These are phyloP conservation scores for Trichogramma evanescens DNA, from an alignment of 2,888 invertebrate species.

Conservation along the genomic window DNA sequence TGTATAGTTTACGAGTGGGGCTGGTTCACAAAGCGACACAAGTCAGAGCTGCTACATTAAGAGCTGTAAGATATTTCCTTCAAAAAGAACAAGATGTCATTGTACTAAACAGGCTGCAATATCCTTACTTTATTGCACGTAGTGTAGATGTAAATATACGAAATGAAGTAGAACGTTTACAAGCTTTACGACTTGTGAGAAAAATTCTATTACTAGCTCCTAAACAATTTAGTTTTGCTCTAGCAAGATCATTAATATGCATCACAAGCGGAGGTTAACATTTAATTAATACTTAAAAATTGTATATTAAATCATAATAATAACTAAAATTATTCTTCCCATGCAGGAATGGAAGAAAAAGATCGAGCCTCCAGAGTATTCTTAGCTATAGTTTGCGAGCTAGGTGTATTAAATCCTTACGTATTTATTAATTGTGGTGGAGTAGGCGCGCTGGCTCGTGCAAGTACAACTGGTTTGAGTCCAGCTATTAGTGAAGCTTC, in stretches of 20 bases:
- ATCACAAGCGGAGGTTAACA: slow-evolving; percentile 65
- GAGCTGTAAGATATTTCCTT: slow-evolving; percentile 79
- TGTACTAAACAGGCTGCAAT: slow-evolving; percentile 70
- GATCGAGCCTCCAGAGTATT: slow-evolving; percentile 80
- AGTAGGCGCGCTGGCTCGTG: slow-evolving; percentile 73
- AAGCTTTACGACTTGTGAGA: slow-evolving; percentile 80
- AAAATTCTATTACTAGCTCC: slow-evolving; percentile 62
- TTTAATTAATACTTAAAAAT: slow-evolving; percentile 29
- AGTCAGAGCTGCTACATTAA: slow-evolving; percentile 80
- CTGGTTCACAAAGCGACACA: slow-evolving; percentile 82
- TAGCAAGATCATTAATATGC: slow-evolving; percentile 75
- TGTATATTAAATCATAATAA: neutral
- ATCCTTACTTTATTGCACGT: slow-evolving; percentile 79
- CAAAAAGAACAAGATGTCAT: slow-evolving; percentile 71
- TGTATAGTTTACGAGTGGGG: slow-evolving; percentile 72
- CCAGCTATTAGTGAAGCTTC: slow-evolving; percentile 86
- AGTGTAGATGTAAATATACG: slow-evolving; percentile 84
- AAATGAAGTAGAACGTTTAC: slow-evolving; percentile 87
- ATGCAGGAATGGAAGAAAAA: slow-evolving; percentile 54
- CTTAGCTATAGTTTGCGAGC: slow-evolving; percentile 80
- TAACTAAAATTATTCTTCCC: neutral
- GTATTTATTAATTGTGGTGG: slow-evolving; percentile 76
- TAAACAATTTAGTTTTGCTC: slow-evolving; percentile 62
- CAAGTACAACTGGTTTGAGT: slow-evolving; percentile 77
- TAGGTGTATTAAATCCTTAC: slow-evolving; percentile 77